Evolutionary conservation across 2,797 vertebrate species (phyloP).

Genomic region (Thunnus albacares): DNA sequence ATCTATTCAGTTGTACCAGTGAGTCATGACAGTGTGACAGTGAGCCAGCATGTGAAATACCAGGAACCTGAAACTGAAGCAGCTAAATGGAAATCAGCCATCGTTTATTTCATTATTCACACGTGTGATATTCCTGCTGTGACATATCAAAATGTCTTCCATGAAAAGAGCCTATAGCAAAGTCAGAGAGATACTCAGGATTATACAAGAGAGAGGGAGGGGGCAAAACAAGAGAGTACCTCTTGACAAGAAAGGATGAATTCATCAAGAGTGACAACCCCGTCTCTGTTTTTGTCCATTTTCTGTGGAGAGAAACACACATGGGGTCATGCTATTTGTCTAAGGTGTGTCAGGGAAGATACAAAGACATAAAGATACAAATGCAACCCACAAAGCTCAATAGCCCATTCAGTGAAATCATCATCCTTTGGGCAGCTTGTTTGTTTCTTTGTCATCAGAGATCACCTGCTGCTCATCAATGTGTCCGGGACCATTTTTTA

Average conservation of each 20-base stretch:
- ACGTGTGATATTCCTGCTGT: not conserved
- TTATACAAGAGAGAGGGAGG: not conserved
- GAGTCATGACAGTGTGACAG: no score
- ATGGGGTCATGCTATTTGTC: not conserved
- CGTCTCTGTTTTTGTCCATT: slow-evolving; percentile 99
- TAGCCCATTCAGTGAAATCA: not conserved
- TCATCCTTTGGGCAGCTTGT: not conserved
- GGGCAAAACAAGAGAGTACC: slow-evolving; percentile 76
- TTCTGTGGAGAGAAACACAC: slow-evolving; percentile 86
- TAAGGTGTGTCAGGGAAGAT: not conserved
- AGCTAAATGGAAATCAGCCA: not conserved
- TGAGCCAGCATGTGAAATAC: no score
- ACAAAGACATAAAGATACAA: not conserved
- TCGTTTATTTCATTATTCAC: not conserved
- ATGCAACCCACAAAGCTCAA: not conserved
- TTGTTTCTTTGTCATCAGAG: not conserved
- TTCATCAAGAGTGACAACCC: slow-evolving; percentile 97
- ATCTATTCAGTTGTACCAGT: not conserved
- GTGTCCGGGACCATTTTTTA: not conserved
- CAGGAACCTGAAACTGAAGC: no score
- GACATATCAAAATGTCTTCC: not conserved
- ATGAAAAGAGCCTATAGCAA: not conserved
- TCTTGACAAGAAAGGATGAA: slow-evolving; percentile 98
- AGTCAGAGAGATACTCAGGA: not conserved
- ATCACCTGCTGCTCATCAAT: not conserved